Evolutionary conservation across 2,888 invertebrate species (phyloP).

Genomic region (Synanthedon myopaeformis): DNA sequence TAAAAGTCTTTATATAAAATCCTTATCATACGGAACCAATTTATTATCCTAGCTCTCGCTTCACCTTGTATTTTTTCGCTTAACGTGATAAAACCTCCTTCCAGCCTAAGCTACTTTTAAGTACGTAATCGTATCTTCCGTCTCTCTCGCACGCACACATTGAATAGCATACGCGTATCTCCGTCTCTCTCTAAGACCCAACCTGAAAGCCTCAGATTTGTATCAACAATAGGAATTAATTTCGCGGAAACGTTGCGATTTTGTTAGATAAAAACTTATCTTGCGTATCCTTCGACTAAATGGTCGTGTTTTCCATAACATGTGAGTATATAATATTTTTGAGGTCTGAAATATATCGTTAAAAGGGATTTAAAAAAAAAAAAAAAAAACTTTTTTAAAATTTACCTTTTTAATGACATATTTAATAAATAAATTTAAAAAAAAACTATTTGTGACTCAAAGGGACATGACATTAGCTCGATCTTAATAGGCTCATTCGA

Average conservation of each 20-base stretch:
- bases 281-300: background rate
- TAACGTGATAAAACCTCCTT: conserved; percentile 23
- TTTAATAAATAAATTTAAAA: too few relatives aligned
- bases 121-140: conserved; percentile 11
- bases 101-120: conserved; percentile 16
- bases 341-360: too few relatives aligned
- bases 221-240: background rate
- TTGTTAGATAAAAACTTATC: background rate
- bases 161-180: background rate
- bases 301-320: background rate
- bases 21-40: background rate
- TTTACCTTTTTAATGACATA: too few relatives aligned
- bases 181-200: background rate
- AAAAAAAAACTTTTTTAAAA: too few relatives aligned
- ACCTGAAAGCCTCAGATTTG: background rate
- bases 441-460: too few relatives aligned
- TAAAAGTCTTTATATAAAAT: background rate
- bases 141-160: conserved; percentile 3
- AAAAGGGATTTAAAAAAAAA: too few relatives aligned
- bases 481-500: too few relatives aligned
- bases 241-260: background rate
- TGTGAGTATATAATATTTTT: background rate
- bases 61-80: conserved; percentile 6
- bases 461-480: too few relatives aligned
- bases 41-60: background rate